These are phyloP conservation scores for Ctenicera cuprea DNA, from an alignment of 2,888 invertebrate genomes.

Conservation along the genomic window DNA sequence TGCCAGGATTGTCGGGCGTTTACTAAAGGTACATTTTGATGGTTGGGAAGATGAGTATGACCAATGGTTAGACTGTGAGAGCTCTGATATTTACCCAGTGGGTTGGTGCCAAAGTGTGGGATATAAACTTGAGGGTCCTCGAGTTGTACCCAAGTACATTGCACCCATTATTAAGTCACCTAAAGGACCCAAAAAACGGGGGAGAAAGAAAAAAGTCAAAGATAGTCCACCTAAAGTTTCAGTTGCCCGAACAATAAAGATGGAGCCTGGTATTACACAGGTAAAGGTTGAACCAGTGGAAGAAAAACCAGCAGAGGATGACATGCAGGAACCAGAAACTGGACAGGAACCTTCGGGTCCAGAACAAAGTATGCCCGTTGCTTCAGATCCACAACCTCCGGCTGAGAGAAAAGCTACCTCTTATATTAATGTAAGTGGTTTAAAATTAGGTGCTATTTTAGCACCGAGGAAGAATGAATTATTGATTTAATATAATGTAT, in stretches of 20 bases:
- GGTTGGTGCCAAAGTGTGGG: conserved; percentile 98
- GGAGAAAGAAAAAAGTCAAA: conserved; percentile 70
- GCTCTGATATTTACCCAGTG: conserved; percentile 96
- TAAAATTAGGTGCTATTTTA: too few species aligned
- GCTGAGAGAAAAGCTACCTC: conserved; percentile 78
- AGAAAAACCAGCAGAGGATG: conserved; percentile 69
- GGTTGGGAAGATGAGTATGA: conserved; percentile 99
- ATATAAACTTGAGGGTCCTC: conserved; percentile 92
- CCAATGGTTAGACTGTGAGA: conserved; percentile 98
- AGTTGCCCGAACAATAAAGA: conserved; percentile 61
- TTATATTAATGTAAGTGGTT: conserved; percentile 77
- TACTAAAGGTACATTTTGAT: conserved; percentile 95
- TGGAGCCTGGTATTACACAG: conserved; percentile 44
- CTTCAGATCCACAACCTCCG: conserved; percentile 71
- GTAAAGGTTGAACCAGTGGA: conserved; percentile 60
- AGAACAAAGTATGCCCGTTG: conserved; percentile 73
- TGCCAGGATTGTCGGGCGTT: conserved; percentile 90
- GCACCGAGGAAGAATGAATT: too few species aligned
- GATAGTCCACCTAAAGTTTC: conserved; percentile 64
- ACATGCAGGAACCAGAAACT: conserved; percentile 74
- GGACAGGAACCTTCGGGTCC: conserved; percentile 76
- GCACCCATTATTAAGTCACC: conserved; percentile 65
- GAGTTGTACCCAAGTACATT: conserved; percentile 68
- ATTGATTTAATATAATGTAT: too few species aligned
- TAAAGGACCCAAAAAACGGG: conserved; percentile 69